Conservation (phyloP, 2,113 vertebrate genomes). For the Tupaia chinensis region DNA sequence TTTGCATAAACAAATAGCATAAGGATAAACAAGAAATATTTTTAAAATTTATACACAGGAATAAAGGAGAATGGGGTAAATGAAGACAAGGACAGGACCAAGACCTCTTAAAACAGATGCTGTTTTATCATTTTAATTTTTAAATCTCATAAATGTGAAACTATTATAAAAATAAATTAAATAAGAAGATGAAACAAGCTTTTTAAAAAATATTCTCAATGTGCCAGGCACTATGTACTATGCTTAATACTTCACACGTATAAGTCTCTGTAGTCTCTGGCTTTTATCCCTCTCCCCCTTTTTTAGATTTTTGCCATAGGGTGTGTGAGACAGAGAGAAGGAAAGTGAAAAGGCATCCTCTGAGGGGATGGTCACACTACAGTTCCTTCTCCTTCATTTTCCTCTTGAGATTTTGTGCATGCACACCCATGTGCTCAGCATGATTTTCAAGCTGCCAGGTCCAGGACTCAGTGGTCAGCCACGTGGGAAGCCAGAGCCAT, state of each 20-base stretch:
- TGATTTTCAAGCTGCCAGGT: too few relatives aligned
- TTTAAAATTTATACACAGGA: not conserved
- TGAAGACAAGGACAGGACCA: not conserved
- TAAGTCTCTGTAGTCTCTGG: not conserved
- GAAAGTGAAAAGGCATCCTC: too few relatives aligned
- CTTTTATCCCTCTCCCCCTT: not conserved
- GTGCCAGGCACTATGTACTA: not conserved
- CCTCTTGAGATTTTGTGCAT: too few relatives aligned
- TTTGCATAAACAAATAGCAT: not conserved
- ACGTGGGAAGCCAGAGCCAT: too few relatives aligned
- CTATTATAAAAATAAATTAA: conserved; percentile 6
- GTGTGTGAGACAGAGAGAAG: too few relatives aligned
- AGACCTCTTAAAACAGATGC: not conserved
- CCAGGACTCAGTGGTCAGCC: too few relatives aligned
- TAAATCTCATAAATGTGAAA: not conserved
- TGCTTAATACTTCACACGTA: not conserved
- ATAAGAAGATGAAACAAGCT: not conserved
- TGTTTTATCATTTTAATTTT: not conserved
- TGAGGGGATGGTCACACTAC: too few relatives aligned
- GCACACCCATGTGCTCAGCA: too few relatives aligned
- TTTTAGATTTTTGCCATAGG: too few relatives aligned
- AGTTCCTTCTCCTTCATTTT: too few relatives aligned
- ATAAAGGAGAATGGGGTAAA: not conserved
- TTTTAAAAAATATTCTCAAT: not conserved
- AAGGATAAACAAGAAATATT: not conserved